These are phyloP conservation scores for Girardinichthys multiradiatus DNA, from an alignment of 2,113 vertebrate species.

Conservation along the genomic window DNA sequence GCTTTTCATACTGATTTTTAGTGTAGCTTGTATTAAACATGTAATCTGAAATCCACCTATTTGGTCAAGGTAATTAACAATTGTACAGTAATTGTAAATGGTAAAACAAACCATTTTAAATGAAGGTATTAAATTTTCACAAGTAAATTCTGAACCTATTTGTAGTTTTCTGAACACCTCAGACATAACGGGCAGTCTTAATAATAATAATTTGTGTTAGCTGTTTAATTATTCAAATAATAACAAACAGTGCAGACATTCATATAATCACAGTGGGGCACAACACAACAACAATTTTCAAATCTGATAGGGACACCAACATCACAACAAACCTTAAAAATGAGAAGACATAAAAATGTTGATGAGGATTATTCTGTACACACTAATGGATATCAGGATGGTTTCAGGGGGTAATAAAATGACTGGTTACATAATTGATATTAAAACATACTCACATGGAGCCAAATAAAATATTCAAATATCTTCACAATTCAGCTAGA, in stretches of 20 bases:
- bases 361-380: constrained; percentile 31
- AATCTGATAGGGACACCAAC: constrained; percentile 27
- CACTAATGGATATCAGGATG: constrained; percentile 28
- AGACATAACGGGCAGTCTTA: background rate
- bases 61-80: no score
- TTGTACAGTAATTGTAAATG: no score
- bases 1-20: no score
- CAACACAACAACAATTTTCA: background rate
- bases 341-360: constrained; percentile 9
- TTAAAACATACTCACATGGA: background rate
- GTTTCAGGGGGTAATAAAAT: constrained; percentile 35
- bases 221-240: constrained; percentile 19
- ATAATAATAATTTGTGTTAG: background rate
- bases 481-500: constrained; percentile 19
- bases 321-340: constrained; percentile 42
- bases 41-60: no score
- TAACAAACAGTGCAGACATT: constrained; percentile 13
- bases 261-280: constrained; percentile 48
- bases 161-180: background rate
- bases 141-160: background rate
- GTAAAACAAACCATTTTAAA: no score
- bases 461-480: constrained; percentile 12
- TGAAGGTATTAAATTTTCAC: no score
- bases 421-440: constrained; percentile 9
- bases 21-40: no score